Base-by-base conservation (phyloP, 2,797 vertebrate genomes). In the Cynopterus sphinx region DNA sequence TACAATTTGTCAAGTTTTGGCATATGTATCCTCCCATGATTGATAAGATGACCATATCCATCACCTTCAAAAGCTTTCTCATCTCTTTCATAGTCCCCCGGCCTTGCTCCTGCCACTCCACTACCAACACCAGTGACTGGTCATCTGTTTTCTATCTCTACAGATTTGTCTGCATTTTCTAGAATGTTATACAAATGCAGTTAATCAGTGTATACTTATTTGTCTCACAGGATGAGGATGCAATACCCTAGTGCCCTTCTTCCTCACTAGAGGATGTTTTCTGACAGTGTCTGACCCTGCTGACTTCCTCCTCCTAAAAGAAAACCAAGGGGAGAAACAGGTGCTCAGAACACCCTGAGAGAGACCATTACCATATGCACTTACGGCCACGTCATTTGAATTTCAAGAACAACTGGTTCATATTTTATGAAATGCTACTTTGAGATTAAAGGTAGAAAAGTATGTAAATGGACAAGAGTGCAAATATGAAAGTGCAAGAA, bases 271-370 rank as follows among this genome's bases (percentile, higher is more conserved):
- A 43, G 21, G 46, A 19, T 91, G 46, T 85, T 68, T 86, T 63
- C 61, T 46, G 57, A 86, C 19, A 17, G 15, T 71, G 63, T 31
- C 28, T 87, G 33, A 93, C 26, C 41, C 55, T 33, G 13, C n/a
- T 68, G 57, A 61, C 21, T 78, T 93, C 39, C 87, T 93, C 39
- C 87, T 46, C n/a, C 79, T 33, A 10, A 95, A 91, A 91, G 13
- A 89, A 87, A 86, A 87, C 2, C 49, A 82, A 87, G 19, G 43
- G 22, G 10, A 92, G 16, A 55, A 63, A 36, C 21, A 13, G 33
- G 57, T 21, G 13, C 24, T 63, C 41, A 75, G 46, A 79, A 70
- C 16, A 83, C 17, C 6, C 51, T 16, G 15, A 46, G 31, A 71
- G 26, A 67, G 8, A 68, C 22, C 26, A 65, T 68, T 94, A 53